Base-by-base conservation (phyloP, 2,113 vertebrate genomes). In the Sebastes schlegelii region DNA sequence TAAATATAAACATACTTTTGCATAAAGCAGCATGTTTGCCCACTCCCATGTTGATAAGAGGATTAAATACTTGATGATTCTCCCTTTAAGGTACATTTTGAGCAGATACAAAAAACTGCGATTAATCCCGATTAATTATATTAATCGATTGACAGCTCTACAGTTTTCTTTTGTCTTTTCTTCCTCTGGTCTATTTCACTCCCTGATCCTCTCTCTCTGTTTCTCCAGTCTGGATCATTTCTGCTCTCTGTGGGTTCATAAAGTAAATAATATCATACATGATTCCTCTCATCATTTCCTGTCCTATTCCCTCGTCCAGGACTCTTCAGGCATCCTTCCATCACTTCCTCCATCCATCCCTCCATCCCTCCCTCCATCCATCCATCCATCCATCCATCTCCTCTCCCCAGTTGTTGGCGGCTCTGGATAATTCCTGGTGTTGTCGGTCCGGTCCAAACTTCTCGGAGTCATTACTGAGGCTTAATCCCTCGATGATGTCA, bases 401-500 rank as follows among this genome's bases (percentile, higher is more conserved):
- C 6, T 79, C 23, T 42, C 14, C 16, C 5, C n/a, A 26, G 66
- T n/a, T 49, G 8, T n/a, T 10, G 48, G 48, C 3, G n/a, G 60
- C 4, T 46, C 9, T 69, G 63, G 63, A 67, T 21, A 42, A n/a
- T 70, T 66, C 23, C n/a, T 75, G 77, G 69, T 8, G 60, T 1
- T 4, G 57, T 21, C 45, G 1, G 11, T 60, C 14, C 0, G 4
- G 23, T 71, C 69, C 66, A 79, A 55, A 51, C 8, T 16, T 63
- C 12, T 76, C 64, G 48, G 58, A 60, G 49, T 68, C 61, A 58
- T 82, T 54, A 71, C 8, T 5, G 23, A 58, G 74, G 19, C 65
- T 42, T 76, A 73, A 79, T 69, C 46, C 81, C 78, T 45, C 4
- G 3, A 69, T 83, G 82, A 88, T 58, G 82, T 86, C 72, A 88